Evolutionary conservation across 2,888 invertebrate genomes (phyloP).

Genomic region (Eurytoma californica): DNA sequence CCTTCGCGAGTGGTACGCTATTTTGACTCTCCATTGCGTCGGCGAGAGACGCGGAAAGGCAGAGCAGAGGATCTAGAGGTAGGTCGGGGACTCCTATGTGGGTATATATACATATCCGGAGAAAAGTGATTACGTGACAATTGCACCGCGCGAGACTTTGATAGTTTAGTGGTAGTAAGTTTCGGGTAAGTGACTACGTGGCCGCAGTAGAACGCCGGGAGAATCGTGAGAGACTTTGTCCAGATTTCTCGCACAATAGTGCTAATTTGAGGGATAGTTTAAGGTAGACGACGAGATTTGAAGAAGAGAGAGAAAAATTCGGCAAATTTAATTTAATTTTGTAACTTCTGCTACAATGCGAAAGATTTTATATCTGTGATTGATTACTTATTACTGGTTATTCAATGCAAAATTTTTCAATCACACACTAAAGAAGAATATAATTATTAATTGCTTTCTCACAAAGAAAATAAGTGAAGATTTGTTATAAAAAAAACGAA

Average conservation of each 20-base stretch:
- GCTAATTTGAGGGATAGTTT: conserved; percentile 39
- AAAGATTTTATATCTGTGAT: too few relatives aligned
- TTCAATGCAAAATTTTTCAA: too few relatives aligned
- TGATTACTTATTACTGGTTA: too few relatives aligned
- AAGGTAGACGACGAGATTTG: too few relatives aligned
- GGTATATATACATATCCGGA: neutral
- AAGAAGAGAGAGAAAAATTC: too few relatives aligned
- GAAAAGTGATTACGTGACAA: conserved; percentile 37
- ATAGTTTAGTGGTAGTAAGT: conserved; percentile 19
- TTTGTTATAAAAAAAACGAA: too few relatives aligned
- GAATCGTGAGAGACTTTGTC: conserved; percentile 17
- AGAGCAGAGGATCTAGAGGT: too few relatives aligned
- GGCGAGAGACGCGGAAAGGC: neutral
- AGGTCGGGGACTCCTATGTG: neutral
- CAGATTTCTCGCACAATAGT: conserved; percentile 18
- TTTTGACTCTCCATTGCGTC: neutral
- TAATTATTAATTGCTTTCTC: too few relatives aligned
- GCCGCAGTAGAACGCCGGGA: neutral
- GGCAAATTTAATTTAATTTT: too few relatives aligned
- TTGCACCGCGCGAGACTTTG: conserved; percentile 19
- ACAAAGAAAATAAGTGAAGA: too few relatives aligned
- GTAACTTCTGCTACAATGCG: too few relatives aligned
- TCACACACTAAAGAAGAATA: too few relatives aligned
- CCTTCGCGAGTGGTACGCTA: conserved; percentile 8
- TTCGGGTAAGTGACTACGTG: conserved; percentile 6